Evolutionary conservation across 1,140 invertebrate species (phyloP).

Genomic region (Pseudachorutes palmiensis): DNA sequence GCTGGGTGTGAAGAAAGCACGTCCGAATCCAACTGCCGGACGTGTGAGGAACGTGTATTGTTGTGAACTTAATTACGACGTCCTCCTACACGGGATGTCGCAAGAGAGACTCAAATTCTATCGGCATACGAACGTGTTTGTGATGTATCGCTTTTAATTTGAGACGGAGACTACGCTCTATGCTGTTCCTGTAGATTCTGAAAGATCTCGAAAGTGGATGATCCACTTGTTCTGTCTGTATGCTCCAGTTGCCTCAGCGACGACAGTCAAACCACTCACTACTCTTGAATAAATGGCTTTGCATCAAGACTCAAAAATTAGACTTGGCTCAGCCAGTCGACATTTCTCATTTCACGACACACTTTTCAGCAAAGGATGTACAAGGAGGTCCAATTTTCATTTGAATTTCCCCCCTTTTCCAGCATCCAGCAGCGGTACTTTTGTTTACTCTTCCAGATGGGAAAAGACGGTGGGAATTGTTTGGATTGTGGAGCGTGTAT

Average conservation of each 20-base stretch:
- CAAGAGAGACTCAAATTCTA: no score
- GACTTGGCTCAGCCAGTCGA: no score
- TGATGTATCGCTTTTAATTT: constrained; percentile 35
- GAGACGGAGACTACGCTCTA: constrained; percentile 14
- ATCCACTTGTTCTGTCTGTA: constrained; percentile 16
- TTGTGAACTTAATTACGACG: constrained; percentile 1
- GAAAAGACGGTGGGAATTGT: no score
- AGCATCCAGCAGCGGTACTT: not conserved
- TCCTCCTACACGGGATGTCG: no score
- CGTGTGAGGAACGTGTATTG: not conserved
- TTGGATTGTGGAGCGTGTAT: no score
- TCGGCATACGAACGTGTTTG: no score
- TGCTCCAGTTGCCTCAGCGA: constrained; percentile 27
- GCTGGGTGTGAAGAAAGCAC: no score
- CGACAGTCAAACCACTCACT: not conserved
- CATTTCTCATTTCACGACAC: not conserved
- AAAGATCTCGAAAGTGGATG: constrained; percentile 14
- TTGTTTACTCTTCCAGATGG: no score
- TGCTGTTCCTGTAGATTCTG: no score
- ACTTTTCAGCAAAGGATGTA: not conserved
- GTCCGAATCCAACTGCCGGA: no score
- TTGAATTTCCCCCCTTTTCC: not conserved
- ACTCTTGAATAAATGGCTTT: no score
- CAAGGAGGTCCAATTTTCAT: not conserved
- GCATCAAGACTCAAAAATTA: no score